These are phyloP conservation scores for Epizoanthus ramosus DNA, from an alignment of 92 coral and sea anemone genomes.

Conservation along the genomic window DNA sequence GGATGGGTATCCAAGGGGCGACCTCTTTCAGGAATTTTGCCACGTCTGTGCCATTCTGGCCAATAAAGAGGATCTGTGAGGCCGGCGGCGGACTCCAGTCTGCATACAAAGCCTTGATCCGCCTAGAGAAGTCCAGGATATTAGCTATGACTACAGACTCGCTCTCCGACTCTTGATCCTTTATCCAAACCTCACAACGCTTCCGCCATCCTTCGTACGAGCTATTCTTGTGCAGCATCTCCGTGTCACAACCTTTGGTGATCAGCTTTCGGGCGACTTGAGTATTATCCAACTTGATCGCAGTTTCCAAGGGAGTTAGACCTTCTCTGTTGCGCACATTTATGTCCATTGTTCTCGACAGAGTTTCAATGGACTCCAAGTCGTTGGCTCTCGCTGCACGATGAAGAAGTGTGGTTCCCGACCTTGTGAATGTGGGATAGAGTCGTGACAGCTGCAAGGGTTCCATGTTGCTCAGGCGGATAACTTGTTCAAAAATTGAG, in stretches of 20 bases:
- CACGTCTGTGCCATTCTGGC: constrained; percentile 79
- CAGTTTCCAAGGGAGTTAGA: constrained; percentile 67
- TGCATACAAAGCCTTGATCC: constrained; percentile 70
- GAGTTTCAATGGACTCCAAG: constrained; percentile 71
- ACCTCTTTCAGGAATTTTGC: constrained; percentile 74
- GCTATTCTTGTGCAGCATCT: constrained; percentile 30
- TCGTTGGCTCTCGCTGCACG: constrained; percentile 80
- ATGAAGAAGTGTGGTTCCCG: constrained; percentile 78
- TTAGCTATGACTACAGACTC: constrained; percentile 63
- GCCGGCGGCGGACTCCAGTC: constrained; percentile 65
- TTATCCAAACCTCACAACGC: constrained; percentile 84
- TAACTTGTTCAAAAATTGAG: constrained; percentile 66
- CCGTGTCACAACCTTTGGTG: constrained; percentile 69
- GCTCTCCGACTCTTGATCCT: constrained; percentile 49
- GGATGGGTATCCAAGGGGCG: constrained; percentile 68
- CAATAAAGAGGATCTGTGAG: constrained; percentile 68
- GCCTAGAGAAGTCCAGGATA: constrained; percentile 66
- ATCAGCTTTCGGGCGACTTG: constrained; percentile 65
- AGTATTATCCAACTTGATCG: constrained; percentile 54
- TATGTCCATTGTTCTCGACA: constrained; percentile 72
- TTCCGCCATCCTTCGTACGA: constrained; percentile 64
- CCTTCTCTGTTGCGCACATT: constrained; percentile 71
- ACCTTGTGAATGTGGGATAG: constrained; percentile 68
- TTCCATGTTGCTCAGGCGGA: constrained; percentile 78
- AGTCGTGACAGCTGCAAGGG: constrained; percentile 72